Evolutionary conservation across 2,797 vertebrate genomes (phyloP).

Genomic region (Dicrostonyx torquatus): DNA sequence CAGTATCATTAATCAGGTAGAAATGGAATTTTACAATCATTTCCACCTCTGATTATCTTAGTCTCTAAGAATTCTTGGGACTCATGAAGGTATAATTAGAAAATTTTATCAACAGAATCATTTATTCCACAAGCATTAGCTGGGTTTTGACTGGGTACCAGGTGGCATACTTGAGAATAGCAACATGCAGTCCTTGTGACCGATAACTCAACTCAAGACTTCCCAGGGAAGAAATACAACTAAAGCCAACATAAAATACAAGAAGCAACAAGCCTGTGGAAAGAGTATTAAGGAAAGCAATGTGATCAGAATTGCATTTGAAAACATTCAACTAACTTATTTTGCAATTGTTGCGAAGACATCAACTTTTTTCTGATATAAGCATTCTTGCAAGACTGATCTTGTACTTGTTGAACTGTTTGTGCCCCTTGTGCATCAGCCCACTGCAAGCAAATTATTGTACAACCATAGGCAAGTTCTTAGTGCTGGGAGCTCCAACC

Average conservation of each 20-base stretch:
- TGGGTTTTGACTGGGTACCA: neutral
- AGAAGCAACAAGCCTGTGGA: neutral
- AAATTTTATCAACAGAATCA: neutral
- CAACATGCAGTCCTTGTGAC: neutral
- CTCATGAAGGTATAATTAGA: neutral
- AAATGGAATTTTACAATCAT: constrained; percentile 15
- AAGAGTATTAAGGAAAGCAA: neutral
- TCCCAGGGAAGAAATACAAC: neutral
- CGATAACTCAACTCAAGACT: neutral
- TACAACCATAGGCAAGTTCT: neutral
- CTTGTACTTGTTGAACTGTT: neutral
- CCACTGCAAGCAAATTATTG: neutral
- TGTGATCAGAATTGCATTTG: neutral
- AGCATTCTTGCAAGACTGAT: neutral
- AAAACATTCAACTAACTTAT: neutral
- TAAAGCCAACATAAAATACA: neutral
- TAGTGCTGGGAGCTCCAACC: neutral
- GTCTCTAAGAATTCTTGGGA: neutral
- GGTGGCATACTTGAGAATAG: neutral
- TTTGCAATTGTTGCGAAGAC: neutral
- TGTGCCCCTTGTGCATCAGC: neutral
- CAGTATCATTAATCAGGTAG: neutral
- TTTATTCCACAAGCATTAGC: neutral
- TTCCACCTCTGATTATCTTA: constrained; percentile 15
- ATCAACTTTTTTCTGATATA: neutral